A percentile compares a stretch with the other conserved stretches of the same genome.
Conservation (phyloP, 1,140 invertebrate genomes). For the Trinorchestia longiramus region DNA sequence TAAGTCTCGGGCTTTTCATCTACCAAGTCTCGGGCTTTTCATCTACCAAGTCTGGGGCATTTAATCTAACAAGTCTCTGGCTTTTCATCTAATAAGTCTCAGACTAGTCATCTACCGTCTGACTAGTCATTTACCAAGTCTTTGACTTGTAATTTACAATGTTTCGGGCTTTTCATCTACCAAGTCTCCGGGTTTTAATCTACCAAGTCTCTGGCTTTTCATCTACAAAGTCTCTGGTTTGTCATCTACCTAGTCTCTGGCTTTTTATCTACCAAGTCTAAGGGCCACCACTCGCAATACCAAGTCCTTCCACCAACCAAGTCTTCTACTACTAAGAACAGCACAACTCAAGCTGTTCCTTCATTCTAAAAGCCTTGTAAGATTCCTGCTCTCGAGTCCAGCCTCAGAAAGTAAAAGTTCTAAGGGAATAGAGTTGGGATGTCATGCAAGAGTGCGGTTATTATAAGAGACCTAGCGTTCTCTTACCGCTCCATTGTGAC, state of each 20-base stretch:
- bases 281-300: background rate
- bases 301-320: background rate
- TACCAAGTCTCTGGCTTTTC: too few relatives aligned
- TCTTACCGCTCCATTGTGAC: background rate
- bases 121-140: background rate
- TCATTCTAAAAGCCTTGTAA: background rate
- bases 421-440: background rate
- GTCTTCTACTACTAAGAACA: background rate
- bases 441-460: conserved; percentile 1
- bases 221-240: too few relatives aligned
- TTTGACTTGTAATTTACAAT: background rate
- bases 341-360: background rate
- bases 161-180: background rate
- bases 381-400: background rate
- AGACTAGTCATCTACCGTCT: too few relatives aligned
- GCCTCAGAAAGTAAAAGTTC: background rate
- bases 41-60: too few relatives aligned
- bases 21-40: background rate
- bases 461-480: background rate
- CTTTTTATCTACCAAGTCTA: background rate
- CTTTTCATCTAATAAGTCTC: too few relatives aligned
- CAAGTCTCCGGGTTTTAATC: background rate
- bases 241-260: too few relatives aligned
- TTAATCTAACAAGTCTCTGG: too few relatives aligned
- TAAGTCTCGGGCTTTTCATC: background rate